phyloP scores from a whole-genome alignment of 1,140 invertebrate species.

The Lethrus apterus region DNA sequence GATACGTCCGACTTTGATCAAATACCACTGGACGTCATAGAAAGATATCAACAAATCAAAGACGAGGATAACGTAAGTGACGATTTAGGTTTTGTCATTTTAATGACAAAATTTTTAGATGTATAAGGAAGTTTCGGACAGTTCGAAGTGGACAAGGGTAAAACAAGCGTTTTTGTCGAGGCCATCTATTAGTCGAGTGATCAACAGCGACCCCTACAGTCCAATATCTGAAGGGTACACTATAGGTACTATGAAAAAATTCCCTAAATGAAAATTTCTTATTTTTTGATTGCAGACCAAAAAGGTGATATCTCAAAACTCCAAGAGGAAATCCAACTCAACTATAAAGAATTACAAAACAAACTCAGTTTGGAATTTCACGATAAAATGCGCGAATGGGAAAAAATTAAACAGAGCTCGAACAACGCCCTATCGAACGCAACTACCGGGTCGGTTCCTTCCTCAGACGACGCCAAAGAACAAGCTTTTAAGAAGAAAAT shows the following conservation, averaged over 20 bases:
- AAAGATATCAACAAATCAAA: constrained; percentile 28
- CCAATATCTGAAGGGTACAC: not conserved
- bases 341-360: constrained; percentile 57
- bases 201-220: not conserved
- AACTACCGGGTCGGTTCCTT: constrained; percentile 17
- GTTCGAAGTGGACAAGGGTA: constrained; percentile 65
- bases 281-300: not conserved
- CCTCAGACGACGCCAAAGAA: constrained; percentile 33
- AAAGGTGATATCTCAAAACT: constrained; percentile 20
- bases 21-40: constrained; percentile 26
- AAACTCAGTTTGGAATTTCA: constrained; percentile 66
- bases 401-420: constrained; percentile 44
- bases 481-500: constrained; percentile 37
- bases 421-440: constrained; percentile 17
- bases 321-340: constrained; percentile 49
- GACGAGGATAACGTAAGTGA: constrained; percentile 23
- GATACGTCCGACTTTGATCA: constrained; percentile 14
- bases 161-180: constrained; percentile 60
- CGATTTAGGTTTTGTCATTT: constrained; percentile 12
- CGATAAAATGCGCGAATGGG: constrained; percentile 65
- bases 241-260: too few relatives aligned
- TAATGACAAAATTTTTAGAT: not conserved
- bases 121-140: constrained; percentile 13
- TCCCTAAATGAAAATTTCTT: not conserved
- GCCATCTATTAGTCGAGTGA: constrained; percentile 2